Conservation (phyloP, 2,113 vertebrate species). For the Microtus montanus region DNA sequence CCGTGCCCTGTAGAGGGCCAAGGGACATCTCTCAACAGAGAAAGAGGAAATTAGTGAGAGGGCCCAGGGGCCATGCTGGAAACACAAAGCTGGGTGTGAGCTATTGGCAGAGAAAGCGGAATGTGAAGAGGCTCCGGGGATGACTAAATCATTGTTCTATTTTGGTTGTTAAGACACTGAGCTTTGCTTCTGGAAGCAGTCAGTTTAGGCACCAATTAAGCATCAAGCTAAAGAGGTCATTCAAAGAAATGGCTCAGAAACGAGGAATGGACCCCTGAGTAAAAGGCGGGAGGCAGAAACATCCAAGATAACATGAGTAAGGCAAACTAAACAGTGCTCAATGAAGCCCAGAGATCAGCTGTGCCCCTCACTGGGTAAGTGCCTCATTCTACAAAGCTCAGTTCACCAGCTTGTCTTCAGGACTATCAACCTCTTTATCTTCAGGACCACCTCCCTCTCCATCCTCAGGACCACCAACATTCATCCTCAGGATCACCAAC, state of each 20-base stretch:
- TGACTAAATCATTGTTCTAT: not conserved
- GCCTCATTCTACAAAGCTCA: not conserved
- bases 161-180: not conserved
- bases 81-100: not conserved
- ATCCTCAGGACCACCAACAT: not conserved
- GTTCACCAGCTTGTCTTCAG: not conserved
- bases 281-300: not conserved
- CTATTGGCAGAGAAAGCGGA: not conserved
- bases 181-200: not conserved
- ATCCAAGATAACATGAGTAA: not conserved
- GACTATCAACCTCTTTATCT: not conserved
- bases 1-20: not conserved
- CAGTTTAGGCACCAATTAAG: not conserved
- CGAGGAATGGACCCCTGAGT: not conserved
- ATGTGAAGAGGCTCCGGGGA: not conserved
- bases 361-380: rapidly evolving
- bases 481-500: not conserved
- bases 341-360: not conserved
- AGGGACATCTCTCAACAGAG: not conserved
- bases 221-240: not conserved
- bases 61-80: not conserved
- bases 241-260: not conserved
- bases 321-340: not conserved
- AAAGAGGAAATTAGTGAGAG: not conserved
- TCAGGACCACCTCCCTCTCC: not conserved